These are phyloP conservation scores for Netelia fuscicornis DNA, from an alignment of 2,888 invertebrate genomes.

Conservation along the genomic window DNA sequence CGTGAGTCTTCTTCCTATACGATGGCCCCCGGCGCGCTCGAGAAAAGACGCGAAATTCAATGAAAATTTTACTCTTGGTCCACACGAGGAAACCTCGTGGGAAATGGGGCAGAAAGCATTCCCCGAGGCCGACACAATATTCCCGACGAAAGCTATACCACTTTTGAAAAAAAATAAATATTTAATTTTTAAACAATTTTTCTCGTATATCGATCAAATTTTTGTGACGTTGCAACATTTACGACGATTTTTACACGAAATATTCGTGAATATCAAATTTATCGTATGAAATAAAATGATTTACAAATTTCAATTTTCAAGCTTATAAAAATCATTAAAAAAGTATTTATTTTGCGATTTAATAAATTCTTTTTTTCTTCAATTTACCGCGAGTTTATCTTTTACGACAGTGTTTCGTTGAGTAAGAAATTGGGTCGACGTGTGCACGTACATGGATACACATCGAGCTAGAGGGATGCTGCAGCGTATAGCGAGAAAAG, in stretches of 20 bases:
- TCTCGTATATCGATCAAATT: no score
- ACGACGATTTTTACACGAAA: no score
- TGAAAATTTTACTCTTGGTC: constrained; percentile 59
- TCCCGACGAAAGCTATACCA: constrained; percentile 24
- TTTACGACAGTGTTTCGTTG: neutral
- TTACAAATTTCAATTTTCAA: neutral
- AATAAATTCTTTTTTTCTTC: neutral
- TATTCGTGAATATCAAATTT: no score
- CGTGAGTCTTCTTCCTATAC: constrained; percentile 36
- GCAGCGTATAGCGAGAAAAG: constrained; percentile 32
- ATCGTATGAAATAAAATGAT: neutral
- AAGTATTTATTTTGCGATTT: neutral
- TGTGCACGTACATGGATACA: constrained; percentile 5
- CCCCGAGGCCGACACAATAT: constrained; percentile 7
- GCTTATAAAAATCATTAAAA: neutral
- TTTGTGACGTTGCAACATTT: no score
- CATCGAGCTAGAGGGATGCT: neutral
- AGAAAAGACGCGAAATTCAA: constrained; percentile 57
- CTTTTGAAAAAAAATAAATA: constrained; percentile 6
- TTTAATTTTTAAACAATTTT: neutral
- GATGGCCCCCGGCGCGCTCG: constrained; percentile 42
- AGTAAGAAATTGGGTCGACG: constrained; percentile 21
- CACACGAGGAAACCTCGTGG: constrained; percentile 26
- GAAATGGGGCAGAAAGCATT: constrained; percentile 6
- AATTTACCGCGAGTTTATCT: neutral